These are phyloP conservation scores for Psittacara wagleri DNA, from an alignment of 2,113 vertebrate genomes.

Conservation along the genomic window DNA sequence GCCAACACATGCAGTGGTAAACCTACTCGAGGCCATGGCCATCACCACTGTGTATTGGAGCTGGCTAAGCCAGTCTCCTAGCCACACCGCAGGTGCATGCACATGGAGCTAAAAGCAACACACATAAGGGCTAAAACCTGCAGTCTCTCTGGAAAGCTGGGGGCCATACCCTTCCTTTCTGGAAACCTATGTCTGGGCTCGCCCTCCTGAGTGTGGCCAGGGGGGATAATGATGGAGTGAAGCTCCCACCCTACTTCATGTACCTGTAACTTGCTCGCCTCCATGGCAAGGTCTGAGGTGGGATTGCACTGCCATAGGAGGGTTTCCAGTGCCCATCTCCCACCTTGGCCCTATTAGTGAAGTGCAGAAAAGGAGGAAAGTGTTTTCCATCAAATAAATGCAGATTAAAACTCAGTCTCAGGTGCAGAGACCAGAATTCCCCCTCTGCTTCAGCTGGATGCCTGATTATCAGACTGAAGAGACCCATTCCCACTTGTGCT, in stretches of 20 bases:
- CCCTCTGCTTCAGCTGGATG: background rate
- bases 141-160: background rate
- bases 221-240: accelerated
- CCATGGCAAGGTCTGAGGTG: accelerated
- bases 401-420: background rate
- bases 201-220: background rate
- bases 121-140: background rate
- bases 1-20: accelerated
- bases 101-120: background rate
- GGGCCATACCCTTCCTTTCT: background rate
- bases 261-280: accelerated
- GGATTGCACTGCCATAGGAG: background rate
- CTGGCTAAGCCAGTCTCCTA: background rate
- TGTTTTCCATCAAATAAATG: background rate
- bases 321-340: background rate
- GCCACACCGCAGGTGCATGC: accelerated
- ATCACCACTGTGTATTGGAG: accelerated
- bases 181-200: background rate
- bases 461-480: background rate
- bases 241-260: accelerated
- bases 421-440: background rate
- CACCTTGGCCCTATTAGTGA: background rate
- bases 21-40: background rate
- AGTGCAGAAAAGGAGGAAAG: background rate
- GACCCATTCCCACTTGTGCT: background rate